Percentiles rank a stretch among this genome's conserved stretches.
These are phyloP conservation scores for Scaptomyza cyrtandrae DNA, from an alignment of 2,888 invertebrate species.

Conservation along the genomic window DNA sequence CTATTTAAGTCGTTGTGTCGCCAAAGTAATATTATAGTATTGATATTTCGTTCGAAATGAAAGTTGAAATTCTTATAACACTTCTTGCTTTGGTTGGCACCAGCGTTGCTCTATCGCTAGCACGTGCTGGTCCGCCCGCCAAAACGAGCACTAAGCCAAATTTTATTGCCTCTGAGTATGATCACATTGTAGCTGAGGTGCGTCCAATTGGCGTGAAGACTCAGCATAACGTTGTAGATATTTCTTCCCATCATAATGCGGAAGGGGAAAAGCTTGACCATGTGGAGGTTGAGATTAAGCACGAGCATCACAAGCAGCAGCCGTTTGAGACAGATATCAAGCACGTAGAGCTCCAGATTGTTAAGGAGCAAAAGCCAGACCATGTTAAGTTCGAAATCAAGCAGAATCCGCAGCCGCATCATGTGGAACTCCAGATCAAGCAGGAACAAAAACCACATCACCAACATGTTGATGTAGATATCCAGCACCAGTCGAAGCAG, in stretches of 20 bases:
- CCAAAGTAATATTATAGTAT: constrained; percentile 35
- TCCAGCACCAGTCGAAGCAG: constrained; percentile 7
- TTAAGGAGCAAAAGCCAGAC: constrained; percentile 8
- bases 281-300: not conserved
- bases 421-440: not conserved
- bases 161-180: constrained; percentile 31
- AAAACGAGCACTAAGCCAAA: not conserved
- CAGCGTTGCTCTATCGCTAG: constrained; percentile 22
- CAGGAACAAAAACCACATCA: not conserved
- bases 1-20: constrained; percentile 49
- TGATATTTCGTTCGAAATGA: constrained; percentile 41
- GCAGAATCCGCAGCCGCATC: not conserved
- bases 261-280: not conserved
- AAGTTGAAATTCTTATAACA: constrained; percentile 40
- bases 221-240: not conserved
- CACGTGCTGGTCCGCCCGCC: constrained; percentile 36
- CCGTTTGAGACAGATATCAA: constrained; percentile 13
- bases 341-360: not conserved
- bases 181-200: constrained; percentile 48
- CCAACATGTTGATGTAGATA: not conserved
- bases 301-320: not conserved
- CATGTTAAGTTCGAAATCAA: constrained; percentile 20
- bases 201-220: constrained; percentile 40
- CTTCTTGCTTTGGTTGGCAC: constrained; percentile 40
- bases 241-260: constrained; percentile 10